A percentile compares a stretch with the other conserved stretches of the same genome.
These are phyloP conservation scores for Phocides pigmalion DNA, from an alignment of 1,140 invertebrate genomes.

Conservation along the genomic window DNA sequence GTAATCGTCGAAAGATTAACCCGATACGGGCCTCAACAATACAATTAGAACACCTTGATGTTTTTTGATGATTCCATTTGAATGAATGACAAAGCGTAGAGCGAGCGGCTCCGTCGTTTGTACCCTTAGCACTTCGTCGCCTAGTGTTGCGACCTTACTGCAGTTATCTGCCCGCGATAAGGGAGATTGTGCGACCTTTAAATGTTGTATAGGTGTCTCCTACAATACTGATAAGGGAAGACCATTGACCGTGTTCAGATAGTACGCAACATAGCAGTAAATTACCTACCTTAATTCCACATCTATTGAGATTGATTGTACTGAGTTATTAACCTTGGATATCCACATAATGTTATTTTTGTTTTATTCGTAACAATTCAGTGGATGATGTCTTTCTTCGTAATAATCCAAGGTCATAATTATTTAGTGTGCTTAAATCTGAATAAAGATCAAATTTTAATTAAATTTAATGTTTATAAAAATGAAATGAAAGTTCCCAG, in stretches of 20 bases:
- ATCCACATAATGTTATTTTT: too few species aligned
- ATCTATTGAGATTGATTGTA: slow-evolving; percentile 3
- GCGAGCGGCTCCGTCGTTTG: slow-evolving; percentile 17
- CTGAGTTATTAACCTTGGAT: too few species aligned
- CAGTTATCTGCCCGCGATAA: slow-evolving; percentile 71
- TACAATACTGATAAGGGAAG: slow-evolving; percentile 63
- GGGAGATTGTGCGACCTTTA: slow-evolving; percentile 75
- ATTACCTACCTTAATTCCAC: slow-evolving; percentile 31
- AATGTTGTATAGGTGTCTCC: slow-evolving; percentile 69
- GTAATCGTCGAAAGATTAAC: slow-evolving; percentile 79
- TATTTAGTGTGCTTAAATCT: too few species aligned
- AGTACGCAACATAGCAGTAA: slow-evolving; percentile 20
- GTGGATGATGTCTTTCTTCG: too few species aligned
- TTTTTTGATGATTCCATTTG: slow-evolving; percentile 48
- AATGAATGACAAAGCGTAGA: slow-evolving; percentile 44
- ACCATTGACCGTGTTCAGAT: slow-evolving; percentile 73
- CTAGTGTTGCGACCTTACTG: slow-evolving; percentile 62
- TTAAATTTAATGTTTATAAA: not conserved
- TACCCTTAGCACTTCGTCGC: slow-evolving; percentile 51
- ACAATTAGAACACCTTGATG: slow-evolving; percentile 70
- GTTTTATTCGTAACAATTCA: too few species aligned
- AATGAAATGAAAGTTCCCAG: slow-evolving; percentile 43
- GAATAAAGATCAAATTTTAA: too few species aligned
- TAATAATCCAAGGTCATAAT: too few species aligned
- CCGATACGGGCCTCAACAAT: slow-evolving; percentile 68